Evolutionary conservation across 1,140 invertebrate genomes (phyloP).

Genomic region (Drosophila gunungcola): DNA sequence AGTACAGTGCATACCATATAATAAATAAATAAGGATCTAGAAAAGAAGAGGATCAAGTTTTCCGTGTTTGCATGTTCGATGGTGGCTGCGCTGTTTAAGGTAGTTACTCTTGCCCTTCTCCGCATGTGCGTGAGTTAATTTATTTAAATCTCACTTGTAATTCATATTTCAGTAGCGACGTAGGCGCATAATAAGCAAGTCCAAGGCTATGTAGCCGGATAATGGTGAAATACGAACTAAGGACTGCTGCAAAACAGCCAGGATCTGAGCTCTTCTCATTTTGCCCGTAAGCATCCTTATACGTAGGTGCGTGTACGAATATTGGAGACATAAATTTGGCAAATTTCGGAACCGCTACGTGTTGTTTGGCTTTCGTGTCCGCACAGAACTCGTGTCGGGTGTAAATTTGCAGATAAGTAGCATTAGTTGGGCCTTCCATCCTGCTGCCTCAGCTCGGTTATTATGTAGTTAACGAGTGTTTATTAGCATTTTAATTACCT

Average conservation of each 20-base stretch:
- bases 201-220: slow-evolving; percentile 12
- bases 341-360: slow-evolving; percentile 63
- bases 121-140: slow-evolving; percentile 67
- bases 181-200: slow-evolving; percentile 72
- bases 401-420: slow-evolving; percentile 83
- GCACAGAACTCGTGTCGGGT: slow-evolving; percentile 45
- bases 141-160: slow-evolving; percentile 80
- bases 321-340: slow-evolving; percentile 78
- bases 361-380: slow-evolving; percentile 23
- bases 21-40: neutral
- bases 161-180: slow-evolving; percentile 73
- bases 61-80: too few species aligned
- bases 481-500: slow-evolving; percentile 83
- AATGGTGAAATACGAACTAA: slow-evolving; percentile 10
- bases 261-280: slow-evolving; percentile 6
- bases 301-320: slow-evolving; percentile 49
- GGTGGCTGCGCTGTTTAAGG: slow-evolving; percentile 8
- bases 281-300: slow-evolving; percentile 11
- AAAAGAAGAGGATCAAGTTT: slow-evolving; percentile 6
- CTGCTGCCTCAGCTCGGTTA: slow-evolving; percentile 50
- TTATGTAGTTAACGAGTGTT: slow-evolving; percentile 83
- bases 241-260: slow-evolving; percentile 23
- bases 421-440: slow-evolving; percentile 69
- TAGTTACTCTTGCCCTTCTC: slow-evolving; percentile 10
- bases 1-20: slow-evolving; percentile 5